Conservation (phyloP, 2,888 invertebrate genomes). For the Melinopterus prodromus region DNA sequence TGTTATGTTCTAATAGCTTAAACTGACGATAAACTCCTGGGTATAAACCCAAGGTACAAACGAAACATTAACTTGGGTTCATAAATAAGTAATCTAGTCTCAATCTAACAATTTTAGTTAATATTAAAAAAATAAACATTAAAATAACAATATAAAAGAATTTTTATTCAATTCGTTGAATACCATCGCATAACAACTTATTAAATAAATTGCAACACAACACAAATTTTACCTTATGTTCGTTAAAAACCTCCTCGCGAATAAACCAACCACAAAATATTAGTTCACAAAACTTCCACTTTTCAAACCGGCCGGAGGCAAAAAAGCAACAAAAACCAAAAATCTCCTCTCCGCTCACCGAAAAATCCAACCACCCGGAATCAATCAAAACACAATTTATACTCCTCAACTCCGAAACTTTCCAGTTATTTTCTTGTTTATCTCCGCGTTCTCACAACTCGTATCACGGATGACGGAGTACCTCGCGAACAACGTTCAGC, state of each 20-base stretch:
- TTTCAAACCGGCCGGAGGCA: background rate
- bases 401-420: background rate
- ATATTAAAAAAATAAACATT: no score
- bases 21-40: no score
- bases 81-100: no score
- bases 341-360: background rate
- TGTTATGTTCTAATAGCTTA: no score
- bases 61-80: no score
- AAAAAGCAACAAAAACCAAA: background rate
- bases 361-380: background rate
- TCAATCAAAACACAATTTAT: slow-evolving; percentile 4
- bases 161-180: no score
- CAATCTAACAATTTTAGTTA: no score
- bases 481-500: background rate
- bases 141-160: no score
- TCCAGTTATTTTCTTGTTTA: background rate
- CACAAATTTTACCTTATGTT: background rate
- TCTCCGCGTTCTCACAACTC: background rate
- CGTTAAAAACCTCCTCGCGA: background rate
- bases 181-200: no score
- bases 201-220: no score
- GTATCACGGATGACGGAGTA: background rate
- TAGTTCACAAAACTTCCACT: background rate
- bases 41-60: no score
- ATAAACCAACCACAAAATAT: background rate